Base-by-base conservation (phyloP, 2,113 vertebrate species). In the Tapirus terrestris region DNA sequence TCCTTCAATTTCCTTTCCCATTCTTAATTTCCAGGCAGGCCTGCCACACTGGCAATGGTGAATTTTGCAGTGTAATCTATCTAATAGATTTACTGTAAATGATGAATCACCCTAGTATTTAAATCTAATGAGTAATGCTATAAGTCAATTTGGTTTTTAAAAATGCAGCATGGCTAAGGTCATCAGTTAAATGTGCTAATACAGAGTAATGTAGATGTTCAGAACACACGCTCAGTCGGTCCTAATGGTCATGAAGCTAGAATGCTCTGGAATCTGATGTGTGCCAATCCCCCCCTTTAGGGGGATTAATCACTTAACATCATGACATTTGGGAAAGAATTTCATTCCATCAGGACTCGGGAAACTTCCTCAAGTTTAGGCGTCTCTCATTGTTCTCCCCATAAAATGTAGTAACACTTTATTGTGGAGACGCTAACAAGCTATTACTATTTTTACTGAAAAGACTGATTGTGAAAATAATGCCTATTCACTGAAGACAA, bases 61-160 rank as follows among this genome's bases (percentile, higher is more conserved):
- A 98, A 98, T 97, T 97, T 83, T 92, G 91, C 95, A 95, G 95
- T 96, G 94, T 97, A 95, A 97, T 97, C 98, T 98, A 97, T 94
- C 96, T 98, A 98, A 98, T 97, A 97, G 98, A 95, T 97, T 98
- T 99, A 98, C 98, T 98, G 98, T 98, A 99, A 98, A 98, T 98
- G 98, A 98, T 98, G 98, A 99, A 98, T 99, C 98, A 99, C 98
- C 93, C 95, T 92, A 75, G 98, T 98, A 98, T 98, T 99, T 98
- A 98, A 98, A 99, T 96, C 98, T 98, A 98, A 98, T 97, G 96
- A 98, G 96, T 97, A 97, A 94, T 20, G 43, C 97, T 97, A 23
- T 95, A 98, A 98, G 95, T 98, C 98, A 97, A 87, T 98, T 98
- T 98, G 95, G 96, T 94, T 97, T 98, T 98, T 83, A 97, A 96